Conservation (phyloP, 1,140 invertebrate genomes). For the Drosophila kepulauana region DNA sequence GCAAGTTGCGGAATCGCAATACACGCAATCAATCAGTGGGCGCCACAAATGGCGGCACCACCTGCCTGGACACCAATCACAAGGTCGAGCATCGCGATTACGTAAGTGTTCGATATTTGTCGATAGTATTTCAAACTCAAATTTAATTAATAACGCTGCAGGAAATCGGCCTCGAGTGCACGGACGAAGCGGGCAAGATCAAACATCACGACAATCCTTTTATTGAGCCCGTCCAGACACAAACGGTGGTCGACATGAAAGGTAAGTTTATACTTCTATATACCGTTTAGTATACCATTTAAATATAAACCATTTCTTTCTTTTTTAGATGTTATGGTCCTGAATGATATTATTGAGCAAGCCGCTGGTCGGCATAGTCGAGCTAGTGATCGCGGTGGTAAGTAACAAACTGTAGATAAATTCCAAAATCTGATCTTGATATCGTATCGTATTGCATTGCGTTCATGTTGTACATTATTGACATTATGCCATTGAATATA, state of each 20-base stretch:
- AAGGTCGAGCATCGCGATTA: constrained; percentile 89
- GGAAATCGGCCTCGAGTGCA: constrained; percentile 87
- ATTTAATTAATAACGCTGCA: constrained; percentile 12
- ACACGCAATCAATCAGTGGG: constrained; percentile 89
- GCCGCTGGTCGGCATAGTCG: constrained; percentile 94
- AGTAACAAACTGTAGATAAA: constrained; percentile 70
- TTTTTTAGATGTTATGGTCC: constrained; percentile 95
- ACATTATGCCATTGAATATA: constrained; percentile 32
- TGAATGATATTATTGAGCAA: constrained; percentile 99
- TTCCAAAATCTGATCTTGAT: constrained; percentile 3
- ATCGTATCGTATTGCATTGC: constrained; percentile 45
- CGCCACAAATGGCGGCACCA: constrained; percentile 85
- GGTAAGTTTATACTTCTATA: constrained; percentile 86
- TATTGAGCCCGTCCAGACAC: constrained; percentile 93
- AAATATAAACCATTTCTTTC: no score
- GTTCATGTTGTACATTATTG: constrained; percentile 67
- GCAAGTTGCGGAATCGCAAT: constrained; percentile 91
- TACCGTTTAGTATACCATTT: no score
- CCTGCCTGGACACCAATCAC: constrained; percentile 88
- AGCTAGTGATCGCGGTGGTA: constrained; percentile 94
- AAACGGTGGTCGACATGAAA: constrained; percentile 97
- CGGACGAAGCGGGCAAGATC: constrained; percentile 92
- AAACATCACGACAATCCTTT: constrained; percentile 96
- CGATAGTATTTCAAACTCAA: neutral
- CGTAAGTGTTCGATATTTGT: constrained; percentile 86